These are phyloP conservation scores for Euthynnus affinis DNA, from an alignment of 2,797 vertebrate species.

Conservation along the genomic window DNA sequence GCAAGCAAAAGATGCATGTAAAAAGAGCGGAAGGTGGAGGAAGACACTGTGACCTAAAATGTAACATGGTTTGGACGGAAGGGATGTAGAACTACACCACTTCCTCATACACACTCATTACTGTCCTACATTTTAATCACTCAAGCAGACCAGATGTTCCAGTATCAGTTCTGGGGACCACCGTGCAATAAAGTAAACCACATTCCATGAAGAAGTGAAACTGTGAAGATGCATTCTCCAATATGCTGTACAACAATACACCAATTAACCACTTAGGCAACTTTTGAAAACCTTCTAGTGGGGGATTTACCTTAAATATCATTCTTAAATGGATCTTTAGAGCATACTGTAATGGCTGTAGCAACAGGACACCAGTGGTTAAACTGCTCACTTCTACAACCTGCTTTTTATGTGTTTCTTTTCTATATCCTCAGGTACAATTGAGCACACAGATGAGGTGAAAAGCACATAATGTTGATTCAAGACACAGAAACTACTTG, in stretches of 20 bases:
- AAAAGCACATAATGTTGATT: not conserved
- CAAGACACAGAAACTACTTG: too few species aligned
- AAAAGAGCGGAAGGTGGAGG: slow-evolving; percentile 10
- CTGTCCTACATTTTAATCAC: slow-evolving; percentile 58
- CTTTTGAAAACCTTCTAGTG: not conserved
- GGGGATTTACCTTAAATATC: not conserved
- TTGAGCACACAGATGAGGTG: not conserved
- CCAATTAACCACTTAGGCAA: not conserved
- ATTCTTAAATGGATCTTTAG: not conserved
- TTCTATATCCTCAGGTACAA: not conserved
- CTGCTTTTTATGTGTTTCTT: not conserved
- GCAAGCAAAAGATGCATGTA: not conserved
- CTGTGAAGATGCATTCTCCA: slow-evolving; percentile 1
- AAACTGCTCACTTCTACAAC: not conserved
- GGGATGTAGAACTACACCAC: slow-evolving; percentile 21
- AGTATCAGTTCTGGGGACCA: slow-evolving; percentile 6
- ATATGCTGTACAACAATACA: not conserved
- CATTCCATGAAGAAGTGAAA: not conserved
- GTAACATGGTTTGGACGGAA: slow-evolving; percentile 45
- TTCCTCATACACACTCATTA: slow-evolving; percentile 27
- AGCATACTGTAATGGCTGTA: not conserved
- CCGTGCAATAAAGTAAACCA: slow-evolving; percentile 10
- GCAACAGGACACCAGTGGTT: not conserved
- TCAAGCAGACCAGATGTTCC: slow-evolving; percentile 20
- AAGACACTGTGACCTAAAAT: slow-evolving; percentile 55